phyloP scores from a whole-genome alignment of 2,797 vertebrate genomes.

The Hybognathus amarus region DNA sequence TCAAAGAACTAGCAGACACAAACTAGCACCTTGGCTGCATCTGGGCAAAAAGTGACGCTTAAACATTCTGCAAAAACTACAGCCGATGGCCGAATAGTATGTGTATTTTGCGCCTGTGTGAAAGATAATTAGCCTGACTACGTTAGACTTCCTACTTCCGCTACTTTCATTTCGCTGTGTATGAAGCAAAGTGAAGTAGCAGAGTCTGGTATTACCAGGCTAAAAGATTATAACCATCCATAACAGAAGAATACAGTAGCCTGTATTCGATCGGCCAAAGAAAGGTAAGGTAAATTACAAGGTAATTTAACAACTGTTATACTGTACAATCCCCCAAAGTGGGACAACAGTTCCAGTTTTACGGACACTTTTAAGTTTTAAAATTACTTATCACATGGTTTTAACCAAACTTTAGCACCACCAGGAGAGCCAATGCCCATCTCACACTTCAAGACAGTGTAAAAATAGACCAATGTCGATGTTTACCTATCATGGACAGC shows the following conservation, averaged over 20 bases:
- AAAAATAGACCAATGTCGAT: conserved; percentile 7
- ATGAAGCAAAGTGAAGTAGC: too few species aligned
- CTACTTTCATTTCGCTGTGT: too few species aligned
- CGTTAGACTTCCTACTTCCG: too few species aligned
- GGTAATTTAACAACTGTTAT: background rate
- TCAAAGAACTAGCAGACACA: background rate
- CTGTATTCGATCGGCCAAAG: background rate
- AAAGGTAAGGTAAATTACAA: background rate
- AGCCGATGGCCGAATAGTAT: background rate
- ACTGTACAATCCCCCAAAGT: too few species aligned
- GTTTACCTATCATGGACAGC: conserved; percentile 15
- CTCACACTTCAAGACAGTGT: background rate
- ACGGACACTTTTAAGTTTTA: background rate
- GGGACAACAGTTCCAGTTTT: background rate
- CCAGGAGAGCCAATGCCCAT: background rate
- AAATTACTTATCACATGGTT: background rate
- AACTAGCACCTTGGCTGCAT: background rate
- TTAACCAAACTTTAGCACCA: background rate
- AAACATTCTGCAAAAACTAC: background rate
- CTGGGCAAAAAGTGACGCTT: background rate
- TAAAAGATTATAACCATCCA: background rate
- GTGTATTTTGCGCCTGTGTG: background rate
- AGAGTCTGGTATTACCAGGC: too few species aligned
- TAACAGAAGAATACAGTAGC: background rate
- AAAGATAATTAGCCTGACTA: background rate